A percentile compares a stretch with the other conserved stretches of the same genome.
Evolutionary conservation across 2,888 invertebrate species (phyloP).

Genomic region (Pyrochroa serraticornis): DNA sequence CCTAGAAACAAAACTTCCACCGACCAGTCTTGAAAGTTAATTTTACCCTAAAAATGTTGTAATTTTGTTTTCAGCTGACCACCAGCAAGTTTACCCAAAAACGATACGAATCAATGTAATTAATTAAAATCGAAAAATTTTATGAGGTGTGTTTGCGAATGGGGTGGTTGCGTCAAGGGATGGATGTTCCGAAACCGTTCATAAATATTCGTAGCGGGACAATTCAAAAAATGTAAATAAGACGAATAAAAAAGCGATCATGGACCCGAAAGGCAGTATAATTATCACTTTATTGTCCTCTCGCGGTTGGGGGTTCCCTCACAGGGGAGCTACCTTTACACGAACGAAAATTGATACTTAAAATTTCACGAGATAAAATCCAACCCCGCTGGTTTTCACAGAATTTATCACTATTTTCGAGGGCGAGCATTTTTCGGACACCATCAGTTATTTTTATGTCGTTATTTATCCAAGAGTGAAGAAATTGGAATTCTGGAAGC

Average conservation of each 20-base stretch:
- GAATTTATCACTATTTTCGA: constrained; percentile 8
- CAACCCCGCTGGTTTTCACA: constrained; percentile 14
- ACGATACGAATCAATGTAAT: too few relatives aligned
- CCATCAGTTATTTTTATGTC: constrained; percentile 8
- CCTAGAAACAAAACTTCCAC: too few relatives aligned
- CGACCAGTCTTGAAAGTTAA: too few relatives aligned
- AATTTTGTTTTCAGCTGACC: too few relatives aligned
- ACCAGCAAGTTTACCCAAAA: too few relatives aligned
- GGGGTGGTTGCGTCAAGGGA: too few relatives aligned
- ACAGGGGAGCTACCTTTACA: constrained; percentile 11
- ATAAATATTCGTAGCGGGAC: constrained; percentile 10
- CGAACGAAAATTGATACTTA: constrained; percentile 22
- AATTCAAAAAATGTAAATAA: constrained; percentile 17
- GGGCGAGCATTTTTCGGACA: too few relatives aligned
- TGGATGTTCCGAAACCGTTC: too few relatives aligned
- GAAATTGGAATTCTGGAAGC: too few relatives aligned
- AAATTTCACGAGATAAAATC: constrained; percentile 21
- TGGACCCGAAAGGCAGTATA: constrained; percentile 14
- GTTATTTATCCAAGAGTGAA: neutral
- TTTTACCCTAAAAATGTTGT: too few relatives aligned
- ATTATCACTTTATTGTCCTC: constrained; percentile 21
- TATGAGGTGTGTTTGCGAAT: too few relatives aligned
- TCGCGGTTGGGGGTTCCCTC: constrained; percentile 5
- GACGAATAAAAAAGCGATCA: constrained; percentile 4
- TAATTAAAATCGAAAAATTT: too few relatives aligned